Evolutionary conservation across 2,888 invertebrate species (phyloP), one percentile per base, ranked within the genome.

Genomic region (Hydraecia micacea): DNA sequence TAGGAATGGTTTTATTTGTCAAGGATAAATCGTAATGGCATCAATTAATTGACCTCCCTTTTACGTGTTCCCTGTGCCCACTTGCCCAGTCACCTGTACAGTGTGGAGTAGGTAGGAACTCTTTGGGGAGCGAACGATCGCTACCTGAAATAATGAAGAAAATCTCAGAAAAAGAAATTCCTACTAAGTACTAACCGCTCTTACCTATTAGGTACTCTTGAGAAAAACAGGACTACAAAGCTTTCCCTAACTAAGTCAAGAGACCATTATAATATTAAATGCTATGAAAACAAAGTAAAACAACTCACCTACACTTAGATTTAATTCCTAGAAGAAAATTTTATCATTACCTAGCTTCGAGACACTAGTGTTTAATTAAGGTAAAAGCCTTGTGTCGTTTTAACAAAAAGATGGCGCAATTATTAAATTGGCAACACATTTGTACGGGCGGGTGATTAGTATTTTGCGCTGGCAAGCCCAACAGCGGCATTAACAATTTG

Each of bases 341-440:
- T 72, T 42, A 58, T 68, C 39, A 39, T 79, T 72, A 32, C 32
- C 32, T 32, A 25, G 68, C 77, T 72, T 58, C 60, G 7, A 32
- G 15, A 52, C 55, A 73, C 77, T 70, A 52, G 39, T 74, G 69
- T 73, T 74, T 83, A 80, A 83, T 85, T 72, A 70, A n/a, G 39
- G 25, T 72, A 78, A 83, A 86, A 86, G 77, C 80, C 46, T 72
- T 83, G 60, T n/a, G 65, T 74, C 69, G 65, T 80, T 67, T 62
- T 32, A 73, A 32, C 28, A 70, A 80, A 81, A 73, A 58, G 4
- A 78, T 73, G 76, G 63, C 65, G 52, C 72, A 72, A 73, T 84
- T 76, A 81, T 76, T 84, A 78, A 74, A 84, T 84, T 86, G 81
- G 84, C 77, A 81, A 86, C 74, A 86, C 69, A 74, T 74, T 86